phyloP scores from a whole-genome alignment of 92 coral and sea anemone genomes.

The Diadumene lineata region DNA sequence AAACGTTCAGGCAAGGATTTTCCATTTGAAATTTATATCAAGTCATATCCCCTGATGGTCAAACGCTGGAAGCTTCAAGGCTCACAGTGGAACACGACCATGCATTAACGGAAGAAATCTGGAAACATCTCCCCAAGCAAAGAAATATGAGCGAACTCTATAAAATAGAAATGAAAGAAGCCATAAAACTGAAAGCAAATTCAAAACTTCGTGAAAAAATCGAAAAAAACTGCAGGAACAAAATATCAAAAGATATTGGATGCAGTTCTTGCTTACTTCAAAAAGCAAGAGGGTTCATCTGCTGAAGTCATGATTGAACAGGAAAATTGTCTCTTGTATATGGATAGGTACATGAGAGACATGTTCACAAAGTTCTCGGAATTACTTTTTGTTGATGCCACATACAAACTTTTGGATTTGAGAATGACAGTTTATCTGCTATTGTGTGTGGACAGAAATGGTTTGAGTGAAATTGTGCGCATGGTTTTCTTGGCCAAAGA shows the following conservation, averaged over 20 bases:
- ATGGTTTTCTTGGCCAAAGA: slow-evolving; percentile 67
- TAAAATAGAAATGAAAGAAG: too few relatives aligned
- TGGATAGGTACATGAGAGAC: slow-evolving; percentile 8
- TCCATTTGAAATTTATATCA: slow-evolving; percentile 47
- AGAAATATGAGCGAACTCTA: too few relatives aligned
- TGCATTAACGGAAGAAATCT: slow-evolving; percentile 21
- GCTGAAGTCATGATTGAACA: slow-evolving; percentile 5
- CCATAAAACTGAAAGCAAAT: too few relatives aligned
- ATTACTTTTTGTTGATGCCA: slow-evolving; percentile 12
- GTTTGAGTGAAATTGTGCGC: slow-evolving; percentile 53
- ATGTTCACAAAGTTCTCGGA: background rate
- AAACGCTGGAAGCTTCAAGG: slow-evolving; percentile 42
- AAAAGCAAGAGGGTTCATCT: background rate
- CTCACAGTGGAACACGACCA: slow-evolving; percentile 57
- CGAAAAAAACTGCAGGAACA: slow-evolving; percentile 42
- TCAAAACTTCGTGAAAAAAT: background rate
- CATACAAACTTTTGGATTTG: slow-evolving; percentile 50
- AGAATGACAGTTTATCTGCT: slow-evolving; percentile 63
- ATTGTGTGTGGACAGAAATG: slow-evolving; percentile 53
- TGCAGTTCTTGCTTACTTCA: slow-evolving; percentile 20
- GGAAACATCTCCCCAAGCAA: slow-evolving; percentile 41
- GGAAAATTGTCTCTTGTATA: slow-evolving; percentile 2
- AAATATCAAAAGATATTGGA: slow-evolving; percentile 47
- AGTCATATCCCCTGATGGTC: slow-evolving; percentile 50
- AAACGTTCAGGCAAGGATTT: slow-evolving; percentile 63